A percentile compares a stretch with the other conserved stretches of the same genome.
Conservation (phyloP, 2,888 invertebrate genomes). For the Tenodera sinensis region DNA sequence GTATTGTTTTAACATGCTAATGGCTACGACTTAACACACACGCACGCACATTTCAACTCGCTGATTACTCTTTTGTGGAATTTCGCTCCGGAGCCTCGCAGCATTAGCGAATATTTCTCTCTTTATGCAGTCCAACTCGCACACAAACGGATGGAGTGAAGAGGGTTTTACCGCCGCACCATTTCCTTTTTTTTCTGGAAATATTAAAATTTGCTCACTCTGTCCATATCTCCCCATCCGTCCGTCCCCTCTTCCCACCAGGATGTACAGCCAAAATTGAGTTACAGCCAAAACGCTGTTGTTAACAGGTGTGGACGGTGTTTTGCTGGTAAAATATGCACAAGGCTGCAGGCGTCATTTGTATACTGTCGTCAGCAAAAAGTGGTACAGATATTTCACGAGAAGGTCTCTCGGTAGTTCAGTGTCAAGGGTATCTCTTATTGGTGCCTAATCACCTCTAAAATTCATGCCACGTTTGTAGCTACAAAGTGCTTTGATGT, state of each 20-base stretch:
- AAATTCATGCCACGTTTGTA: too few relatives aligned
- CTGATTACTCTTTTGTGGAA: slow-evolving; percentile 15
- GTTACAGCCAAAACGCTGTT: neutral
- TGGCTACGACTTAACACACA: slow-evolving; percentile 19
- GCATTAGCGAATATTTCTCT: neutral
- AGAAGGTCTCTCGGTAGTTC: neutral
- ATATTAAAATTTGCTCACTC: neutral
- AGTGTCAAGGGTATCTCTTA: neutral
- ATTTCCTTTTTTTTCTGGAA: neutral
- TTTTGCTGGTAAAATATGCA: neutral
- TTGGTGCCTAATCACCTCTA: neutral
- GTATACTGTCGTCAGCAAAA: neutral
- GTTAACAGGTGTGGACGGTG: neutral
- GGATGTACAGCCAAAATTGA: neutral
- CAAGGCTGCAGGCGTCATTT: neutral
- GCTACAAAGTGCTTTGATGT: neutral
- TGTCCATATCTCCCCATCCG: neutral
- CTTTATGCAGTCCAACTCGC: neutral
- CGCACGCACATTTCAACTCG: neutral
- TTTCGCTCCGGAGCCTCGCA: neutral
- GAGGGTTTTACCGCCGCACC: neutral
- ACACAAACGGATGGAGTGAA: neutral
- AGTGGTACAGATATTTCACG: neutral
- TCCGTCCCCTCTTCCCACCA: neutral
- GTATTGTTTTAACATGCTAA: slow-evolving; percentile 30